Percentiles rank a stretch among this genome's conserved stretches.
Evolutionary conservation across 2,888 invertebrate genomes (phyloP).

Genomic region (Lepidochitona cinerea): DNA sequence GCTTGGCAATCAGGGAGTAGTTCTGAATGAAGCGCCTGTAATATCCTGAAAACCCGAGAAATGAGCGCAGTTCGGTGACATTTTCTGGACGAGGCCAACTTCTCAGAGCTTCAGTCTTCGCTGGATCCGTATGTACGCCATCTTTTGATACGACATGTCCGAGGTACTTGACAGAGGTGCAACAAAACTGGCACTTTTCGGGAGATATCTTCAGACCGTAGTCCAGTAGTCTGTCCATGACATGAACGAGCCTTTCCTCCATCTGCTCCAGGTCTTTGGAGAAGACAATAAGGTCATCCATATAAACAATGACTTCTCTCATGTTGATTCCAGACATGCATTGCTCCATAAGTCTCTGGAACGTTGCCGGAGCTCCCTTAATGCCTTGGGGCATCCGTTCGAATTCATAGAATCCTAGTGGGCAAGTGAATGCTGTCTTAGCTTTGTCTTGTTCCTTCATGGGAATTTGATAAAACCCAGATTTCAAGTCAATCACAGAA

Average conservation of each 20-base stretch:
- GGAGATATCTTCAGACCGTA: conserved; percentile 2
- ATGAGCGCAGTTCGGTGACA: not conserved
- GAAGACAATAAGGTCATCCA: conserved; percentile 15
- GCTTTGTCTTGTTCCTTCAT: not conserved
- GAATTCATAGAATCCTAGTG: conserved; percentile 5
- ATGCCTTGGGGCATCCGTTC: conserved; percentile 5
- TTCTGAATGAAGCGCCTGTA: conserved; percentile 1
- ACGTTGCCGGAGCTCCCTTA: conserved; percentile 8
- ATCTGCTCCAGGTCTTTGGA: not conserved
- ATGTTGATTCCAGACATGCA: not conserved
- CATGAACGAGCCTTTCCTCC: not conserved
- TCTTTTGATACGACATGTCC: conserved; percentile 1
- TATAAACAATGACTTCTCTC: conserved; percentile 7
- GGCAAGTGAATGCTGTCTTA: conserved; percentile 9
- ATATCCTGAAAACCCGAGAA: not conserved
- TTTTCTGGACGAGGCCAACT: not conserved
- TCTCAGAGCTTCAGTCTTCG: not conserved
- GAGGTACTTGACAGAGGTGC: conserved; percentile 5
- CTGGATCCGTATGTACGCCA: not conserved
- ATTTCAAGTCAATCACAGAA: too few species aligned
- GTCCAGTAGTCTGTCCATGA: conserved; percentile 3
- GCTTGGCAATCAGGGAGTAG: not conserved
- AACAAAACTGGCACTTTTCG: conserved; percentile 3
- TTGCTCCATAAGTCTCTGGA: conserved; percentile 11
- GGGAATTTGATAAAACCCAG: too few species aligned